phyloP scores from a whole-genome alignment of 2,888 invertebrate species.

The Andrena hattorfiana region DNA sequence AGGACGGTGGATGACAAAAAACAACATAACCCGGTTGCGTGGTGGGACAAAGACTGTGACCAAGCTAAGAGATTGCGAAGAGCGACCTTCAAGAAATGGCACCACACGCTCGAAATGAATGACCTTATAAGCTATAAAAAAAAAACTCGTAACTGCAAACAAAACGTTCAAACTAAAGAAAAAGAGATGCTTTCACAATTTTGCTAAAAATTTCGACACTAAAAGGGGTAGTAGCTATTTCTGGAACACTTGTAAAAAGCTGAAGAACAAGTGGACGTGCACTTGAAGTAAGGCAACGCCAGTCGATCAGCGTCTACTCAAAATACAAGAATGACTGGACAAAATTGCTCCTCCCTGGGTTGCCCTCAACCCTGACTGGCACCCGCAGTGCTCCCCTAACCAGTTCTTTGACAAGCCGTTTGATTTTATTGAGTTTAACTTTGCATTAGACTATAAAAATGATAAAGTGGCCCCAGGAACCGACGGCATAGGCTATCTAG shows the following conservation, averaged over 20 bases:
- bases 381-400: not conserved
- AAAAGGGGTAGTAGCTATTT: not conserved
- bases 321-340: slow-evolving; percentile 10
- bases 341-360: slow-evolving; percentile 20
- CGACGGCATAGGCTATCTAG: not conserved
- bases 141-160: too few relatives aligned
- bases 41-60: too few relatives aligned
- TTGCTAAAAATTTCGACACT: not conserved
- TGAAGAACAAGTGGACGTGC: slow-evolving; percentile 24
- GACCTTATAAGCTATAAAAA: too few relatives aligned
- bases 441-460: not conserved
- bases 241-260: slow-evolving; percentile 3
- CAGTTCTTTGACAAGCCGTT: not conserved
- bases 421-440: slow-evolving; percentile 1
- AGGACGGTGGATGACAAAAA: too few relatives aligned
- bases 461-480: not conserved
- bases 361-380: not conserved
- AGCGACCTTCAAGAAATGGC: too few relatives aligned
- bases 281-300: not conserved
- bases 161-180: too few relatives aligned
- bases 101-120: too few relatives aligned
- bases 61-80: too few relatives aligned
- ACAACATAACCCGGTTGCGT: too few relatives aligned
- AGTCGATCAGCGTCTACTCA: not conserved
- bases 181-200: not conserved